Conservation (phyloP, 2,797 vertebrate species). For the Coregonus sp. region DNA sequence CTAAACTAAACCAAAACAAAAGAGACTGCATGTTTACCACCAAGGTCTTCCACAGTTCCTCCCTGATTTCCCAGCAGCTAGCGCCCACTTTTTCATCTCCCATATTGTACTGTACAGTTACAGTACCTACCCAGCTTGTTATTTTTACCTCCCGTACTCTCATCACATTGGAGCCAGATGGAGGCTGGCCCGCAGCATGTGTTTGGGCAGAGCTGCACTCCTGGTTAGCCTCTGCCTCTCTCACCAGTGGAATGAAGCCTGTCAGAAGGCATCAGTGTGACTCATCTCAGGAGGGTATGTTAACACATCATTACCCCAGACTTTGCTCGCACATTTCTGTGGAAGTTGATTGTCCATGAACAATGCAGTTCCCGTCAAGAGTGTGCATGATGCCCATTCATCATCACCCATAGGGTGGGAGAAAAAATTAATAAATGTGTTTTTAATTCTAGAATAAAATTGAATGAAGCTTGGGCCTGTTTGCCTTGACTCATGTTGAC, state of each 20-base stretch:
- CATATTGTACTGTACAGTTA: slow-evolving; percentile 9
- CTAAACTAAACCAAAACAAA: slow-evolving; percentile 44
- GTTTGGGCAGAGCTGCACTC: slow-evolving; percentile 67
- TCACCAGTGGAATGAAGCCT: slow-evolving; percentile 70
- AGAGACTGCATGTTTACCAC: slow-evolving; percentile 52
- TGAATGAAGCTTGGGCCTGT: slow-evolving; percentile 40
- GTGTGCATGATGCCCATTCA: slow-evolving; percentile 66
- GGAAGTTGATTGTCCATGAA: slow-evolving; percentile 71
- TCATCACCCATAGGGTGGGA: slow-evolving; percentile 43
- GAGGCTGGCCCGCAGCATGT: slow-evolving; percentile 69
- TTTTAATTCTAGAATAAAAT: slow-evolving; percentile 45
- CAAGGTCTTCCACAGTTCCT: slow-evolving; percentile 41
- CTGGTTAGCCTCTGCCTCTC: slow-evolving; percentile 60
- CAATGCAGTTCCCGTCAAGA: slow-evolving; percentile 61
- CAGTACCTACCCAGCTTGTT: slow-evolving; percentile 67
- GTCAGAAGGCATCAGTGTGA: slow-evolving; percentile 76
- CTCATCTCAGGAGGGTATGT: slow-evolving; percentile 70
- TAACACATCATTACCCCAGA: slow-evolving; percentile 72
- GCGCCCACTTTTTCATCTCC: slow-evolving; percentile 59
- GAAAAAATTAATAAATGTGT: slow-evolving; percentile 34
- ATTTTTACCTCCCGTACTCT: slow-evolving; percentile 65
- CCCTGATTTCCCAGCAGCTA: slow-evolving; percentile 35
- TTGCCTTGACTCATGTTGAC: slow-evolving; percentile 19
- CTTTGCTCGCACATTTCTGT: slow-evolving; percentile 41
- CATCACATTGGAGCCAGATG: slow-evolving; percentile 71